Conservation (phyloP, 2,888 invertebrate species). For the Pseudoips prasinana region DNA sequence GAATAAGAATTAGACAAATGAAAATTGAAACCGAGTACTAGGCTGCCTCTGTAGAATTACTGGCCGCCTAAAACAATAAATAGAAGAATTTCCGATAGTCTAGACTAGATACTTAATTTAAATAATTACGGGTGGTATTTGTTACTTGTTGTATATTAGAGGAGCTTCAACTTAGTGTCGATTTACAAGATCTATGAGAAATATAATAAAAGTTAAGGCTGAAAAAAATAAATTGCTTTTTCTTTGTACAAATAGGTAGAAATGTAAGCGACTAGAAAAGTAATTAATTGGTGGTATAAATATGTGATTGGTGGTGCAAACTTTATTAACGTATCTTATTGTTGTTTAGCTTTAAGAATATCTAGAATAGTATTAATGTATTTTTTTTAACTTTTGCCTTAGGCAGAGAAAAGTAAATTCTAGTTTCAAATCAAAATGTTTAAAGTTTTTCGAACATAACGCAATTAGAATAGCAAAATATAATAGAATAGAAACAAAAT, state of each 20-base stretch:
- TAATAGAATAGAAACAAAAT: constrained; percentile 58
- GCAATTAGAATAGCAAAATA: constrained; percentile 49
- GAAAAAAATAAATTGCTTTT: constrained; percentile 35
- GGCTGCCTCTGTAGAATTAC: constrained; percentile 61
- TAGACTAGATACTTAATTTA: constrained; percentile 55
- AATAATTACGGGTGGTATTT: constrained; percentile 62
- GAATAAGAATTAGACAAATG: constrained; percentile 58
- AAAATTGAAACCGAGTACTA: constrained; percentile 40
- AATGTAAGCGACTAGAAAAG: constrained; percentile 54
- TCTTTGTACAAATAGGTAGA: constrained; percentile 48
- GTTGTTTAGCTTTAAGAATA: constrained; percentile 64
- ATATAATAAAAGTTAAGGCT: constrained; percentile 29
- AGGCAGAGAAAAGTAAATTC: constrained; percentile 43
- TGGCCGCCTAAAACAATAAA: constrained; percentile 51
- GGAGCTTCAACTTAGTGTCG: constrained; percentile 56
- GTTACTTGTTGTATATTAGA: constrained; percentile 58
- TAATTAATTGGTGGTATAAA: constrained; percentile 56
- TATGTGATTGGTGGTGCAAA: constrained; percentile 79
- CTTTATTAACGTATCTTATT: constrained; percentile 64
- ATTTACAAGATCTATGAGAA: constrained; percentile 39
- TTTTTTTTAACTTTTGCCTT: constrained; percentile 54
- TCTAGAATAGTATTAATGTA: constrained; percentile 41
- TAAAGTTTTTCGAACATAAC: constrained; percentile 31
- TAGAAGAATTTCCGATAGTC: constrained; percentile 49
- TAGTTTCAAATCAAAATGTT: constrained; percentile 37